Percentiles rank a stretch among this genome's conserved stretches.
These are phyloP conservation scores for Syrrhaptes paradoxus DNA, from an alignment of 2,113 vertebrate species.

Conservation along the genomic window DNA sequence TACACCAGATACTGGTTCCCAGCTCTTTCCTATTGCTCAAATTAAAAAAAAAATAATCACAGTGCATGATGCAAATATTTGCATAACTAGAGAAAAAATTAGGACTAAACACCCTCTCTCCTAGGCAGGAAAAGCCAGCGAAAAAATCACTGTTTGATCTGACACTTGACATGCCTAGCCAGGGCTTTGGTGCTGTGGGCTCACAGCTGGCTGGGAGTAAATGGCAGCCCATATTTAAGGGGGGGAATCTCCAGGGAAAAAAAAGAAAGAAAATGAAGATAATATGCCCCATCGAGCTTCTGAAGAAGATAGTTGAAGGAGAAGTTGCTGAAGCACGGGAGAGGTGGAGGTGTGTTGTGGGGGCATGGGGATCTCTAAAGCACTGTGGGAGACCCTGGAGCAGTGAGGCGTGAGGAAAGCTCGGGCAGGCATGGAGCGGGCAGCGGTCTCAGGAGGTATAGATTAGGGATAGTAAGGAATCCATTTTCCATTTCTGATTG, in stretches of 20 bases:
- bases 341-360: neutral
- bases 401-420: neutral
- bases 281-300: neutral
- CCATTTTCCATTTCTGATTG: neutral
- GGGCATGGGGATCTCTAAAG: neutral
- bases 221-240: neutral
- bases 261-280: neutral
- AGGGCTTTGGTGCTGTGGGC: neutral
- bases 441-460: neutral
- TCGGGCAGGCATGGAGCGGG: neutral
- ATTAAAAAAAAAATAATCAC: neutral
- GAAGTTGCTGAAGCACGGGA: neutral
- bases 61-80: neutral
- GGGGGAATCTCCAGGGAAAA: neutral
- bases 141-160: neutral
- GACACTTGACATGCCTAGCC: too few relatives aligned
- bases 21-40: neutral
- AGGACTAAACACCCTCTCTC: neutral
- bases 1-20: neutral
- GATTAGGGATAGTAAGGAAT: neutral
- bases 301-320: neutral
- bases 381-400: fast-evolving
- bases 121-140: neutral
- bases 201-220: neutral
- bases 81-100: neutral